phyloP scores from a whole-genome alignment of 2,113 vertebrate species.

The Lepisosteus osseus region DNA sequence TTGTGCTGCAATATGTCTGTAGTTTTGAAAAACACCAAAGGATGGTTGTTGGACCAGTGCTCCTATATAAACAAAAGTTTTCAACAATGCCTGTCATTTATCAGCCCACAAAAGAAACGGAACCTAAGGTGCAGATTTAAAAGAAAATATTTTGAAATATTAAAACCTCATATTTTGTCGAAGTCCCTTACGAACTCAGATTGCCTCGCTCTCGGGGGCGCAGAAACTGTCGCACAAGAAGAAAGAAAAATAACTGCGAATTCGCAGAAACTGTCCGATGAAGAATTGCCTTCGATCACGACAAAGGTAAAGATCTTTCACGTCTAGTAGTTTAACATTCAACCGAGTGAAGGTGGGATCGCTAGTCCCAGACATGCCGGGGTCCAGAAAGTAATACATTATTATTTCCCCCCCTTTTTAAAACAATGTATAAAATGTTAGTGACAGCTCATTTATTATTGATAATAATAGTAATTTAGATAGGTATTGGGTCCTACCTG shows the following conservation, averaged over 20 bases:
- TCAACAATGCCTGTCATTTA: slow-evolving; percentile 31
- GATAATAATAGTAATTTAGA: no score
- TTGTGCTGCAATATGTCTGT: slow-evolving; percentile 65
- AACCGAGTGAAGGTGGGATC: no score
- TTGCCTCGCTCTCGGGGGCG: not conserved
- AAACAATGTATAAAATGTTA: no score
- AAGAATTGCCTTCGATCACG: not conserved
- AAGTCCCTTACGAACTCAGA: not conserved
- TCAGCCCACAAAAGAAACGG: not conserved
- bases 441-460: no score
- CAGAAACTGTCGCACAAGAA: not conserved
- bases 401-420: no score
- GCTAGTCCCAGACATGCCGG: no score
- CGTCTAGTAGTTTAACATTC: no score
- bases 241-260: not conserved
- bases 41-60: slow-evolving; percentile 79
- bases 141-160: slow-evolving; percentile 41
- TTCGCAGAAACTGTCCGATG: not conserved
- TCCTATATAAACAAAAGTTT: slow-evolving; percentile 65
- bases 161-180: slow-evolving; percentile 29
- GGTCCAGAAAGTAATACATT: no score
- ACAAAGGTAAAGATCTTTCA: slow-evolving; percentile 16
- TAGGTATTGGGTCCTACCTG: no score
- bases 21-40: slow-evolving; percentile 42
- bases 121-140: slow-evolving; percentile 44